Percentiles rank a stretch among this genome's conserved stretches.
Evolutionary conservation across 2,113 vertebrate species (phyloP).

Genomic region (Myotis yumanensis): DNA sequence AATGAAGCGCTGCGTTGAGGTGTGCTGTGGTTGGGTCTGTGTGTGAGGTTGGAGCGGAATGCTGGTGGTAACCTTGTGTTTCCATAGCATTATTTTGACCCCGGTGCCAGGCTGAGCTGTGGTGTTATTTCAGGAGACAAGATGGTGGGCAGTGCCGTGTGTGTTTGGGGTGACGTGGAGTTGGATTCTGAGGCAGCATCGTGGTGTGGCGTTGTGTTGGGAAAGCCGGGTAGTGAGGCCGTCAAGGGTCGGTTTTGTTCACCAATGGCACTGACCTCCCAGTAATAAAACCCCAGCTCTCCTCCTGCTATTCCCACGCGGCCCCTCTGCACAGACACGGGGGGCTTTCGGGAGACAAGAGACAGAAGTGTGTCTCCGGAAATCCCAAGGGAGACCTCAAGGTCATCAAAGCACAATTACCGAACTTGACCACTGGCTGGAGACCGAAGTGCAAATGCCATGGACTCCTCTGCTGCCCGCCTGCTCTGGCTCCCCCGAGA

Average conservation of each 20-base stretch:
- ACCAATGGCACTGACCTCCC: neutral
- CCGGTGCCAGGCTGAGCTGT: neutral
- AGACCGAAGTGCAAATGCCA: neutral
- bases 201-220: rapidly evolving
- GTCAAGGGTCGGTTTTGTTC: neutral
- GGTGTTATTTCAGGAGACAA: neutral
- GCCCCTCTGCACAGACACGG: neutral
- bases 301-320: neutral
- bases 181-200: rapidly evolving
- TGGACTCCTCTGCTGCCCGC: neutral
- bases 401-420: constrained; percentile 14
- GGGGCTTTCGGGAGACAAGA: neutral
- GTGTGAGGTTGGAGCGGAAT: rapidly evolving
- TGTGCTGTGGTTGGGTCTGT: rapidly evolving
- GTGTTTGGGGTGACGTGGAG: rapidly evolving
- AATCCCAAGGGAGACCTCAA: neutral
- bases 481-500: neutral
- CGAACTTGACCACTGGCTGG: neutral
- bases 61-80: rapidly evolving
- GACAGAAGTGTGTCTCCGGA: neutral
- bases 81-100: rapidly evolving
- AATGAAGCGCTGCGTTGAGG: rapidly evolving
- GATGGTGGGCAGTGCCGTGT: rapidly evolving
- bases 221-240: rapidly evolving
- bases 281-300: neutral